Evolutionary conservation across 1,140 invertebrate species (phyloP).

Genomic region (Vanessa atalanta): DNA sequence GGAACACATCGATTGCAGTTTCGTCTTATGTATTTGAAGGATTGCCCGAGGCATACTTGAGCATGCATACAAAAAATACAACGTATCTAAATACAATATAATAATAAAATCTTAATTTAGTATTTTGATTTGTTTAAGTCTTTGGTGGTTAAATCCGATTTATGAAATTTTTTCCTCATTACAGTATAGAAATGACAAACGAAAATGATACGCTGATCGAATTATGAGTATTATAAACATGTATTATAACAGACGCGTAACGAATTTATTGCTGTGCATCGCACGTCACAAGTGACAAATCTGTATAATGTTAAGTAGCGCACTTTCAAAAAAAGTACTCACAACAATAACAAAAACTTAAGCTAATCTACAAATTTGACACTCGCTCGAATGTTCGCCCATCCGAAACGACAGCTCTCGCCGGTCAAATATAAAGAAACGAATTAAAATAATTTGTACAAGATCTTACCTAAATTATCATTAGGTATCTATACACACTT

Average conservation of each 20-base stretch:
- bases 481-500: conserved; percentile 65
- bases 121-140: conserved; percentile 47
- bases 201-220: conserved; percentile 38
- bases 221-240: conserved; percentile 62
- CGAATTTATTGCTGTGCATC: conserved; percentile 8
- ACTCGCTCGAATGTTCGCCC: conserved; percentile 36
- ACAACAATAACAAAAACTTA: conserved; percentile 50
- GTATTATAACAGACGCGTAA: conserved; percentile 38
- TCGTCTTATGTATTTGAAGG: conserved; percentile 20
- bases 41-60: background rate
- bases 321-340: conserved; percentile 51
- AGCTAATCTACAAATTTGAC: conserved; percentile 41
- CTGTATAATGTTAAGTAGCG: conserved; percentile 27
- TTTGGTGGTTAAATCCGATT: conserved; percentile 61
- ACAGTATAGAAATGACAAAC: conserved; percentile 36
- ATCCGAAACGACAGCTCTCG: conserved; percentile 27
- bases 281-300: conserved; percentile 12
- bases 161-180: conserved; percentile 43
- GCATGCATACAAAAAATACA: conserved; percentile 33
- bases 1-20: conserved; percentile 65
- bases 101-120: conserved; percentile 34
- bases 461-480: conserved; percentile 54
- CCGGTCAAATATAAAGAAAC: conserved; percentile 49
- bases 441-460: conserved; percentile 74
- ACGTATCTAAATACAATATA: conserved; percentile 38